Base-by-base conservation (phyloP, 2,113 vertebrate species). In the Todiramphus chloris region DNA sequence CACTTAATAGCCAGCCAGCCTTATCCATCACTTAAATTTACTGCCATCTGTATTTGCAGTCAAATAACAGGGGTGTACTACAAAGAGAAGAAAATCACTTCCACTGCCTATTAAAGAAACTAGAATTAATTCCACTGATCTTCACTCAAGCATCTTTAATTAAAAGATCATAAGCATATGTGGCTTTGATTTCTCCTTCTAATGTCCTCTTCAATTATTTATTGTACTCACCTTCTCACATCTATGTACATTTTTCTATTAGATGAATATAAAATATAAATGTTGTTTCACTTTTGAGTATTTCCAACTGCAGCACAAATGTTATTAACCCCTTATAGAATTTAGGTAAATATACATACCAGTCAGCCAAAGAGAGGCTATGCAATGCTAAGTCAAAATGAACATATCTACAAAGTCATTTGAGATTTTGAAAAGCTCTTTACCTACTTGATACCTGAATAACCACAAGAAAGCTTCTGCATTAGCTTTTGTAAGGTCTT, bases 141-240 rank as follows among this genome's bases (percentile, higher is more conserved):
- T 92, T 31, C 53, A 93, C 18, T 90, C 84, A 81, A 66, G 63
- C 46, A 85, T 30, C 86, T 78, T 89, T 94, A 97, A 91, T 92
- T 94, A 94, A 97, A 95, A 96, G 91, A 95, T 89, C 91, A 95
- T 78, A 90, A 85, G 60, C 60, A 74, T 76, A 8, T 92, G 90
- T 83, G 85, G 48, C 68, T 96, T 97, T 97, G 77, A 90, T 89
- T 94, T 90, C 72, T 85, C 91, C 76, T 70, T 94, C 46, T 89
- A 95, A 95, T 55, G 83, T 83, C 35, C 44, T 95, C 79, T 64
- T 93, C 64, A 83, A 85, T 90, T 93, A 93, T 90, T 94, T 96
- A 94, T 72, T 63, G 72, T 55, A 70, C 25, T 94, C 73, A 95
- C 55, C 87, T 92, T 94, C 62, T 88, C 66, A 83, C 41, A 93